Percentiles rank a stretch among this genome's conserved stretches.
phyloP scores from a whole-genome alignment of 2,888 invertebrate species.

The Chrysomela aeneicollis region DNA sequence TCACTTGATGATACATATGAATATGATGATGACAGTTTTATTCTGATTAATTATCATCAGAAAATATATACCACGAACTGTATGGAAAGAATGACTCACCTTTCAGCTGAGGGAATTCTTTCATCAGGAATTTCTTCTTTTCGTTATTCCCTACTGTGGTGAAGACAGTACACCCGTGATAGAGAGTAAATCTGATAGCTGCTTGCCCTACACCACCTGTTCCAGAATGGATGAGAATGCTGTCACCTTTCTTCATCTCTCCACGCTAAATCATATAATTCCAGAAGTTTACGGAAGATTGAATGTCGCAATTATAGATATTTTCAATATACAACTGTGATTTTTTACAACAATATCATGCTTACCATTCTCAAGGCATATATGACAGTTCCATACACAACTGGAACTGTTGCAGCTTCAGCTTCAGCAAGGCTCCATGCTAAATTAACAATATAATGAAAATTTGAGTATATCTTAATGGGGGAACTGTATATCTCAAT shows the following conservation, averaged over 20 bases:
- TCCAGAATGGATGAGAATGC: slow-evolving; percentile 67
- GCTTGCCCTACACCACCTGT: slow-evolving; percentile 81
- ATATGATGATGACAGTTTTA: too few species aligned
- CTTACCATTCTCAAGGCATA: slow-evolving; percentile 64
- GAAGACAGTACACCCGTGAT: slow-evolving; percentile 70
- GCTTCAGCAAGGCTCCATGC: slow-evolving; percentile 78
- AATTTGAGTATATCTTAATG: too few species aligned
- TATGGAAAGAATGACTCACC: too few species aligned
- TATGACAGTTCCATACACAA: slow-evolving; percentile 68
- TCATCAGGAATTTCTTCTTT: slow-evolving; percentile 71
- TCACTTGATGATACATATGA: too few species aligned
- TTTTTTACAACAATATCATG: too few species aligned
- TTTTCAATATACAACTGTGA: too few species aligned
- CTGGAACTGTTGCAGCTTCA: slow-evolving; percentile 79
- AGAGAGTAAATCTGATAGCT: slow-evolving; percentile 77
- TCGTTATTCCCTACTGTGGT: slow-evolving; percentile 75
- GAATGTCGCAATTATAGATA: too few species aligned
- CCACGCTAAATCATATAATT: neutral
- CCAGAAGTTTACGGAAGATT: too few species aligned
- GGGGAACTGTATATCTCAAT: too few species aligned
- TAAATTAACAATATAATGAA: too few species aligned
- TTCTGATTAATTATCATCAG: too few species aligned
- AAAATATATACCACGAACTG: too few species aligned
- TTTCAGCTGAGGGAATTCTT: slow-evolving; percentile 61
- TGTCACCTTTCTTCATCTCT: slow-evolving; percentile 49